Evolutionary conservation across 2,888 invertebrate species (phyloP).

Genomic region (Tipula confusa): DNA sequence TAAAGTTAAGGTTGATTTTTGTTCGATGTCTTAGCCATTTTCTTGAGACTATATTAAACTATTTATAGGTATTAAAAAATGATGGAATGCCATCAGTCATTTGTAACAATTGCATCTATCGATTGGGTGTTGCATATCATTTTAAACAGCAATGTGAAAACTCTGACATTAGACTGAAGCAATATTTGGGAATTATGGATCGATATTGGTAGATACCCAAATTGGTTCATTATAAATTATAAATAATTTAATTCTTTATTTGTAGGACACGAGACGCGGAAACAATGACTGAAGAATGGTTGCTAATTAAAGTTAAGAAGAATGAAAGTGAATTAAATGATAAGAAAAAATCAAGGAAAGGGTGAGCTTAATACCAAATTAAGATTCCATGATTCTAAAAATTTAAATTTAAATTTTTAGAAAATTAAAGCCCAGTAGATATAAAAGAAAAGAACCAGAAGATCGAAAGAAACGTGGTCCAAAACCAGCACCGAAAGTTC

Average conservation of each 20-base stretch:
- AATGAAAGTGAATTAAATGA: conserved; percentile 37
- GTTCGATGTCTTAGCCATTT: neutral
- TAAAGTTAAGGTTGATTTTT: conserved; percentile 52
- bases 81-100: conserved; percentile 59
- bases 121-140: conserved; percentile 59
- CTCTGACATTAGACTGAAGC: conserved; percentile 55
- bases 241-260: conserved; percentile 33
- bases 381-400: conserved; percentile 47
- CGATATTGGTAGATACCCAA: conserved; percentile 40
- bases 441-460: conserved; percentile 56
- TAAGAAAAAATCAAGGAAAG: conserved; percentile 39
- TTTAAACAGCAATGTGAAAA: conserved; percentile 61
- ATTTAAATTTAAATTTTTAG: conserved; percentile 35
- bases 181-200: conserved; percentile 54
- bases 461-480: conserved; percentile 58
- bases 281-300: conserved; percentile 55
- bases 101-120: conserved; percentile 60
- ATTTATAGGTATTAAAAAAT: conserved; percentile 51
- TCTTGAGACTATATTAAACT: too few species aligned
- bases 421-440: conserved; percentile 48
- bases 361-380: conserved; percentile 32
- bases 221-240: neutral
- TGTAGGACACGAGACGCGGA: conserved; percentile 54
- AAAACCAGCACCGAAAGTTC: conserved; percentile 57
- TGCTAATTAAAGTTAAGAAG: conserved; percentile 28